A percentile compares a stretch with the other conserved stretches of the same genome.
Evolutionary conservation across 2,113 vertebrate genomes (phyloP).

Genomic region (Grallaria varia): DNA sequence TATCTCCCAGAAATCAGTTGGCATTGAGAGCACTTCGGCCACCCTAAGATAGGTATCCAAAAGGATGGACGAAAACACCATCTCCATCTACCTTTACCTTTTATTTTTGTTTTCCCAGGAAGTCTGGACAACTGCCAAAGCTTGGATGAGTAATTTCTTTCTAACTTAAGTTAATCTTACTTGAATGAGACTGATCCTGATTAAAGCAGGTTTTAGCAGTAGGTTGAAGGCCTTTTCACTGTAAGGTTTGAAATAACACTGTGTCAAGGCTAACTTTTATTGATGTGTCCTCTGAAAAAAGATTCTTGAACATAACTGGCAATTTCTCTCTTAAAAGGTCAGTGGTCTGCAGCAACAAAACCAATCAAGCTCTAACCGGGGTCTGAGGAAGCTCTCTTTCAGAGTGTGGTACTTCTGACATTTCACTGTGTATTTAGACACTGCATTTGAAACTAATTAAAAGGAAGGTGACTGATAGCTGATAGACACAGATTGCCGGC

Average conservation of each 20-base stretch:
- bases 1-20: neutral
- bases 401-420: neutral
- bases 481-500: conserved; percentile 17
- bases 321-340: neutral
- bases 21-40: neutral
- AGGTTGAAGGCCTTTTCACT: neutral
- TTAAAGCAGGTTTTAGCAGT: neutral
- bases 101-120: neutral
- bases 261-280: neutral
- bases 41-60: neutral
- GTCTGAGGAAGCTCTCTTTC: neutral
- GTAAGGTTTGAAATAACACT: neutral
- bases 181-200: neutral
- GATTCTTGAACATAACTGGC: neutral
- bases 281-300: neutral
- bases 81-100: neutral
- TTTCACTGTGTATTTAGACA: neutral
- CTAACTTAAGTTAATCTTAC: neutral
- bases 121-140: neutral
- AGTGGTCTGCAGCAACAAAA: neutral
- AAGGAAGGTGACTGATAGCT: conserved; percentile 13
- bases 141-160: neutral
- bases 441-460: conserved; percentile 21
- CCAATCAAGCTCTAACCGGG: neutral
- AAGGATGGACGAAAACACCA: neutral